A percentile compares a stretch with the other conserved stretches of the same genome.
These are phyloP conservation scores for Vombatus ursinus DNA, from an alignment of 2,113 vertebrate species.

Conservation along the genomic window DNA sequence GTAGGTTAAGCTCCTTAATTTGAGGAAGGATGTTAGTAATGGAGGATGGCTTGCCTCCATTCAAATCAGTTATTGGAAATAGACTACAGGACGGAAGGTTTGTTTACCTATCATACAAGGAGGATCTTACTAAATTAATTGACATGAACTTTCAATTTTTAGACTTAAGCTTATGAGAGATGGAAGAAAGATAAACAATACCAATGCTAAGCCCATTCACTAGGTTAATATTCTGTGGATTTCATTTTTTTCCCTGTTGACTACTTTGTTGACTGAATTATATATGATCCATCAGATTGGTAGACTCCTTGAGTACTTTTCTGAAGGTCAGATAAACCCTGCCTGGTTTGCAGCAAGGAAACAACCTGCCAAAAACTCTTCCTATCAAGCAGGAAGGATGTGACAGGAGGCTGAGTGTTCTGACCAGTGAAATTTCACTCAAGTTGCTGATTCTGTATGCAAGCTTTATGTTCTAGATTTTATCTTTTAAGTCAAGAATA, in stretches of 20 bases:
- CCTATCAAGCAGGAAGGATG: background rate
- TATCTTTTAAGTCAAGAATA: background rate
- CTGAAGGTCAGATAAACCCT: slow-evolving; percentile 51
- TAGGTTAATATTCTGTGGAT: slow-evolving; percentile 7
- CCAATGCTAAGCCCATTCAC: background rate
- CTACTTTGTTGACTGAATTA: slow-evolving; percentile 28
- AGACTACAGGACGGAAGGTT: background rate
- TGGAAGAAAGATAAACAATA: background rate
- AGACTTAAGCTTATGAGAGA: background rate
- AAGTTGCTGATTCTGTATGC: slow-evolving; percentile 25
- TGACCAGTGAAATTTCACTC: slow-evolving; percentile 35
- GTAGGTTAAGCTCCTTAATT: background rate
- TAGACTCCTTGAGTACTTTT: slow-evolving; percentile 22
- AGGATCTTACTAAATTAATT: background rate
- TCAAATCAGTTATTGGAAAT: background rate
- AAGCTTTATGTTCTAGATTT: slow-evolving; percentile 9
- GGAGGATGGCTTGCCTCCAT: background rate
- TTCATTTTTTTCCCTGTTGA: slow-evolving; percentile 11
- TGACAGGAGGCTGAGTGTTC: background rate
- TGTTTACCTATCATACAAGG: background rate
- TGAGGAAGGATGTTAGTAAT: background rate
- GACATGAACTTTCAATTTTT: background rate
- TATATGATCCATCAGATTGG: slow-evolving; percentile 20
- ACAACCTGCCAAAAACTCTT: background rate
- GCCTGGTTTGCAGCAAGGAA: slow-evolving; percentile 7